phyloP scores from a whole-genome alignment of 2,888 invertebrate species.

The Euplagia quadripunctaria region DNA sequence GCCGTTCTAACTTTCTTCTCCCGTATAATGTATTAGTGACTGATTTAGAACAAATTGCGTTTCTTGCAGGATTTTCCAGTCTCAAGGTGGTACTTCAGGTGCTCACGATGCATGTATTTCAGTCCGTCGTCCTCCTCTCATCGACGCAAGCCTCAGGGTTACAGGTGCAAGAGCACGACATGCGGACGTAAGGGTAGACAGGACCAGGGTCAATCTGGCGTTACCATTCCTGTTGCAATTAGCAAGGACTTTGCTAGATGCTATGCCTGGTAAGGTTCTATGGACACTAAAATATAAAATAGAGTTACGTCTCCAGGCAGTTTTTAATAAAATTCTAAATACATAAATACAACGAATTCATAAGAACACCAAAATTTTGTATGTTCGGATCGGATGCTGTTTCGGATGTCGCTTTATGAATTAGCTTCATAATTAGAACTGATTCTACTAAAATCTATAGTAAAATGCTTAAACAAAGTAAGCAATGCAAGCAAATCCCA shows the following conservation, averaged over 20 bases:
- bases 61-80: constrained; percentile 89
- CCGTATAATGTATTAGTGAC: neutral
- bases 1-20: neutral
- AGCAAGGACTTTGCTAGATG: constrained; percentile 88
- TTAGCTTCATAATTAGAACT: too few relatives aligned
- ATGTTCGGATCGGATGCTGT: too few relatives aligned
- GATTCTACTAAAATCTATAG: neutral
- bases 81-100: constrained; percentile 88
- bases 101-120: constrained; percentile 82
- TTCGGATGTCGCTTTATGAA: neutral
- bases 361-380: neutral
- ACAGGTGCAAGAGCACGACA: constrained; percentile 88
- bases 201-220: constrained; percentile 91
- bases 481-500: neutral
- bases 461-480: neutral
- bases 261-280: constrained; percentile 81
- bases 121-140: constrained; percentile 90
- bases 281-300: too few relatives aligned
- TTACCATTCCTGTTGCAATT: constrained; percentile 90
- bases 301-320: neutral
- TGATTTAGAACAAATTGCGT: neutral
- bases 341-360: too few relatives aligned
- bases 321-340: neutral
- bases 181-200: constrained; percentile 91
- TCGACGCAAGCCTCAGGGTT: constrained; percentile 90